Evolutionary conservation across 2,797 vertebrate species (phyloP).

Genomic region (Halcyon badia): DNA sequence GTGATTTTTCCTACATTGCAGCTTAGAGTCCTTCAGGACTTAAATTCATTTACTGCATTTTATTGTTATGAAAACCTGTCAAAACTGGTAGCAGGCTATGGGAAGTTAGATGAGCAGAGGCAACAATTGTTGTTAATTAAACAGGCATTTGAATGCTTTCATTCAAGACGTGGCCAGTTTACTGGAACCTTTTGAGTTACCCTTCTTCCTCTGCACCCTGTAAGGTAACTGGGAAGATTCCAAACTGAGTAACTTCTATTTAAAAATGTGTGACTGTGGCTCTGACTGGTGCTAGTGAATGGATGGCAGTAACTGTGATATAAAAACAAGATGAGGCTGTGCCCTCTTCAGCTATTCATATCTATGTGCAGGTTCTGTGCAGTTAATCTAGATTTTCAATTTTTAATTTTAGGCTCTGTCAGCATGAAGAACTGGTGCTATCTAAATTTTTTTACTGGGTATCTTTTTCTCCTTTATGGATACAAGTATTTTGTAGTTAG

Average conservation of each 20-base stretch:
- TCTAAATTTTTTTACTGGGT: not conserved
- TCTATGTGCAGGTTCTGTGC: not conserved
- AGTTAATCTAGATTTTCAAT: not conserved
- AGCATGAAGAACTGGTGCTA: not conserved
- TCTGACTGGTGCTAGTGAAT: not conserved
- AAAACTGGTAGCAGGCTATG: slow-evolving; percentile 27
- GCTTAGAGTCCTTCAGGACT: slow-evolving; percentile 54
- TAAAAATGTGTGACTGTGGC: not conserved
- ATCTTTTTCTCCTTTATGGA: not conserved
- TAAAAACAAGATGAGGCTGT: not conserved
- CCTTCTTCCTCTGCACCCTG: not conserved
- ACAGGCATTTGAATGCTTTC: not conserved
- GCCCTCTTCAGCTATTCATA: not conserved
- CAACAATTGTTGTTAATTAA: slow-evolving; percentile 63
- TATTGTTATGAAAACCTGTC: slow-evolving; percentile 62
- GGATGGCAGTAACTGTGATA: not conserved
- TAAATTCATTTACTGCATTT: slow-evolving; percentile 70
- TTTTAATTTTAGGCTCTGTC: slow-evolving; percentile 19
- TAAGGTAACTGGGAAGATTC: slow-evolving; percentile 9
- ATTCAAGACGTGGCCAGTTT: not conserved
- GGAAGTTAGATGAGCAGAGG: slow-evolving; percentile 17
- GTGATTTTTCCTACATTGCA: slow-evolving; percentile 40
- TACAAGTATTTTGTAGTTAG: not conserved
- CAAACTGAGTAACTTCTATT: not conserved
- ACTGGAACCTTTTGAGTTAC: slow-evolving; percentile 29